A percentile compares a stretch with the other conserved stretches of the same genome.
Evolutionary conservation across 2,797 vertebrate species (phyloP).

Genomic region (Atherinosoma microstoma): DNA sequence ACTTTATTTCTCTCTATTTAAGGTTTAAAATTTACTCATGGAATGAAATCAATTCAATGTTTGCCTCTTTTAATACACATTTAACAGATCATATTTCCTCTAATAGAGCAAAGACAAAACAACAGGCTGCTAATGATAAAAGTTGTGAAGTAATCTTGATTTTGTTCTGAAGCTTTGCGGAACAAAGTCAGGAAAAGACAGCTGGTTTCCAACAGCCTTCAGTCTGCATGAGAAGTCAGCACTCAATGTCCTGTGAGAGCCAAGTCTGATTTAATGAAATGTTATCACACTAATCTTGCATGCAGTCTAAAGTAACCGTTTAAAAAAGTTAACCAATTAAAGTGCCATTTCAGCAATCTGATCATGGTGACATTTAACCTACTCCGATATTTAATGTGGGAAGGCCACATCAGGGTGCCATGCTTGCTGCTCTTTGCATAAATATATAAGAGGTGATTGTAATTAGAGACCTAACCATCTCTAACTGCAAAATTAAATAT

Average conservation of each 20-base stretch:
- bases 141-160: no score
- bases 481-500: not conserved
- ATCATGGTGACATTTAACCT: not conserved
- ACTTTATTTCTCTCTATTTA: slow-evolving; percentile 12
- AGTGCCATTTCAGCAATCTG: not conserved
- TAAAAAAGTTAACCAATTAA: slow-evolving; percentile 4
- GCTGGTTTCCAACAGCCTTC: slow-evolving; percentile 19
- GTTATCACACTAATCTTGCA: slow-evolving; percentile 8
- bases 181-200: slow-evolving; percentile 15
- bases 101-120: no score
- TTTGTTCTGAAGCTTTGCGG: slow-evolving; percentile 10
- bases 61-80: slow-evolving; percentile 23
- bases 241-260: slow-evolving; percentile 16
- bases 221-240: slow-evolving; percentile 16
- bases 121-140: no score
- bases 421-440: not conserved
- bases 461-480: not conserved
- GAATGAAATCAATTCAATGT: slow-evolving; percentile 11
- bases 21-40: not conserved
- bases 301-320: slow-evolving; percentile 8
- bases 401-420: not conserved
- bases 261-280: slow-evolving; percentile 25
- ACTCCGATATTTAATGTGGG: not conserved
- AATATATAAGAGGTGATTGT: slow-evolving; percentile 3
- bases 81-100: not conserved